Conservation (phyloP, 37 sponge, comb jelly and placozoan species). For the Haliclona indistincta region DNA sequence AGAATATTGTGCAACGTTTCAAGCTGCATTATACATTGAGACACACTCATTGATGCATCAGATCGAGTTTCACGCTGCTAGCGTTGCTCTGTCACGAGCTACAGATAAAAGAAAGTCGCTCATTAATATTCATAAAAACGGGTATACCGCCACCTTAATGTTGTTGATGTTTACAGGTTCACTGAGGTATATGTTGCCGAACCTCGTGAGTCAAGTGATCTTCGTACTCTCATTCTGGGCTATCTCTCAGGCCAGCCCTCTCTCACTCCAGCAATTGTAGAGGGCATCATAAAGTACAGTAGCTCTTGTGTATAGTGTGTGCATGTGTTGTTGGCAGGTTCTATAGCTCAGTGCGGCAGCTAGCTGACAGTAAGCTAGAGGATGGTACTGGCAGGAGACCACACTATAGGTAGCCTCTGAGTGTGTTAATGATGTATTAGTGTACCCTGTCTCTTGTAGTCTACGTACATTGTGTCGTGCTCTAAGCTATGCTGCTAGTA, state of each 20-base stretch:
- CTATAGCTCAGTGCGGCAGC: constrained; percentile 58
- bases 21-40: too few species aligned
- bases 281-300: constrained; percentile 64
- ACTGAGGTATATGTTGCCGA: constrained; percentile 95
- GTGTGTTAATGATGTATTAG: not conserved
- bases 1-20: too few species aligned
- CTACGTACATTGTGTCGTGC: constrained; percentile 91
- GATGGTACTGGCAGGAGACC: constrained; percentile 93
- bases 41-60: too few species aligned
- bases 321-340: constrained; percentile 41
- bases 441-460: constrained; percentile 31
- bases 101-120: too few species aligned
- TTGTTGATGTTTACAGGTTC: constrained; percentile 48
- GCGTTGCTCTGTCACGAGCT: too few species aligned
- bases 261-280: constrained; percentile 20
- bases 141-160: too few species aligned
- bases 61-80: too few species aligned
- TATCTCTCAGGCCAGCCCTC: constrained; percentile 68
- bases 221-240: constrained; percentile 59
- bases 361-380: constrained; percentile 63
- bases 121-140: too few species aligned
- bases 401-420: constrained; percentile 74
- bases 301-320: not conserved
- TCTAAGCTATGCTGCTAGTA: constrained; percentile 59
- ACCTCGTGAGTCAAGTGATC: constrained; percentile 56